These are phyloP conservation scores for Leuciscus idus DNA, from an alignment of 2,113 vertebrate species.

Conservation along the genomic window DNA sequence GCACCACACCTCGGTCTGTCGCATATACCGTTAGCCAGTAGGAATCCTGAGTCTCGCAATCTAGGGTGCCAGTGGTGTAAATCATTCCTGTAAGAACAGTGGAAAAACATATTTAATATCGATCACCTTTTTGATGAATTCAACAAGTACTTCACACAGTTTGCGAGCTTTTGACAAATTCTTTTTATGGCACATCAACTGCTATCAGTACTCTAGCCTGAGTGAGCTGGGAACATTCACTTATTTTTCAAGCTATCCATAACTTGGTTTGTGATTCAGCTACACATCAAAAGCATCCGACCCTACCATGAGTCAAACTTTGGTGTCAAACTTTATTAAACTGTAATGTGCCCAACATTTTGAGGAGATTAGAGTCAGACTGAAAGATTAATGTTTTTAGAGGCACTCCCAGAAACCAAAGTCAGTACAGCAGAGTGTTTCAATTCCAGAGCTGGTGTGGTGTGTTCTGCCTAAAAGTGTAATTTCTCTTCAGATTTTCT, in stretches of 20 bases:
- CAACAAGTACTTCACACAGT: conserved; percentile 4
- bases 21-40: conserved; percentile 94
- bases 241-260: conserved; percentile 35
- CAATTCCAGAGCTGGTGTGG: neutral
- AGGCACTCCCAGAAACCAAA: conserved; percentile 14
- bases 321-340: conserved; percentile 18
- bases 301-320: conserved; percentile 21
- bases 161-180: conserved; percentile 10
- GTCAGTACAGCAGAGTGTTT: conserved; percentile 23
- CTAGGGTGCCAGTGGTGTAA: conserved; percentile 90
- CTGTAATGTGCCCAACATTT: conserved; percentile 16
- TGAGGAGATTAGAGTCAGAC: conserved; percentile 24
- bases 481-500: conserved; percentile 38
- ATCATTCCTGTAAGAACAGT: conserved; percentile 82
- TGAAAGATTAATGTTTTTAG: conserved; percentile 11
- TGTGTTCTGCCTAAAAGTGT: conserved; percentile 22
- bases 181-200: neutral
- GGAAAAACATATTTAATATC: conserved; percentile 44
- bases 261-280: conserved; percentile 15
- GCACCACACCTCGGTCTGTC: conserved; percentile 85
- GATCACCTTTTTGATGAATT: conserved; percentile 1
- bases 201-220: conserved; percentile 10
- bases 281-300: conserved; percentile 5
- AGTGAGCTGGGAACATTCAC: conserved; percentile 34
- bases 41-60: conserved; percentile 88